These are phyloP conservation scores for Pitta sordida DNA, from an alignment of 2,113 vertebrate genomes.

Conservation along the genomic window DNA sequence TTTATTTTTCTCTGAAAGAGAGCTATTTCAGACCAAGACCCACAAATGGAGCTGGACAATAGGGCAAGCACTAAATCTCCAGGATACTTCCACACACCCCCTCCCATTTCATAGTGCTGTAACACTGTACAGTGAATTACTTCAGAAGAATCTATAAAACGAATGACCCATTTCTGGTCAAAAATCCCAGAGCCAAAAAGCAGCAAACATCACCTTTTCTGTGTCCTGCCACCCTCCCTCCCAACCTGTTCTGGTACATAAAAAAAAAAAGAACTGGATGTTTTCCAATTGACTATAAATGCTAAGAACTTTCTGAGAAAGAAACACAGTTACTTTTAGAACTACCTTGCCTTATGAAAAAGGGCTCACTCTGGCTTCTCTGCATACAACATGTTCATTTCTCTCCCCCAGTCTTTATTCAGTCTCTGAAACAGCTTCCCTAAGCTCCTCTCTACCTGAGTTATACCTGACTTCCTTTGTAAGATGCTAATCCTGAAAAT, in stretches of 20 bases:
- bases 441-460: neutral
- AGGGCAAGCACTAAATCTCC: neutral
- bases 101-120: neutral
- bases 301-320: neutral
- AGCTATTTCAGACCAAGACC: neutral
- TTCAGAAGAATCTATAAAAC: constrained; percentile 3
- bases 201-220: neutral
- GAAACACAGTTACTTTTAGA: neutral
- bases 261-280: neutral
- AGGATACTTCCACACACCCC: neutral
- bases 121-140: neutral
- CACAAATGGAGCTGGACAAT: neutral
- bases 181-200: constrained; percentile 38
- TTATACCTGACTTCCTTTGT: neutral
- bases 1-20: neutral
- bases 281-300: neutral
- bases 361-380: neutral
- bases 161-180: constrained; percentile 15
- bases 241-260: neutral
- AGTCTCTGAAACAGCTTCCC: neutral
- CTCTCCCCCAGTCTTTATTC: neutral
- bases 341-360: neutral
- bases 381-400: neutral
- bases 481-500: neutral
- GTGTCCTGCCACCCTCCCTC: rapidly evolving